Percentiles rank a stretch among this genome's conserved stretches.
Evolutionary conservation across 1,140 invertebrate genomes (phyloP).

Genomic region (Vanessa tameamea): DNA sequence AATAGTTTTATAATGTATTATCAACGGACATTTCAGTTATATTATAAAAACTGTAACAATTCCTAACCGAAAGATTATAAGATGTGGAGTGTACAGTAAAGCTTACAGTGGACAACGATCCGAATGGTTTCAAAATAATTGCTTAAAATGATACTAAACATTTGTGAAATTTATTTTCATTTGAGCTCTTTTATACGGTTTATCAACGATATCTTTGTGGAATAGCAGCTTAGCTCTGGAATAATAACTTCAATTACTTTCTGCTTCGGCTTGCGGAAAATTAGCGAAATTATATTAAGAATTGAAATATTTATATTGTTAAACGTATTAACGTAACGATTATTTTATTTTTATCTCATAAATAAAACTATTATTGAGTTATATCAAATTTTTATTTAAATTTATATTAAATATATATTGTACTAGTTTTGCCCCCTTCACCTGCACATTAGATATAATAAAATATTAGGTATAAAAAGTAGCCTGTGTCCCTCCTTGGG

Average conservation of each 20-base stretch:
- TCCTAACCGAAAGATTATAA: neutral
- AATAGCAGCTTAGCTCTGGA: neutral
- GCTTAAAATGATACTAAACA: conserved; percentile 6
- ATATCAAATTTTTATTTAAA: too few species aligned
- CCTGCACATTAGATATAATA: too few species aligned
- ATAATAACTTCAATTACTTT: conserved; percentile 6
- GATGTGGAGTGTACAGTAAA: neutral
- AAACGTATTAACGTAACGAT: neutral
- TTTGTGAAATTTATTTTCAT: conserved; percentile 1
- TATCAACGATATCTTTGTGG: neutral
- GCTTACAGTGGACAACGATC: neutral
- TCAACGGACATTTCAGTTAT: too few species aligned
- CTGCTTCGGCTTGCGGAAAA: neutral
- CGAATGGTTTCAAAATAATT: neutral
- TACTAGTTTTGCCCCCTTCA: too few species aligned
- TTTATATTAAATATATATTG: too few species aligned
- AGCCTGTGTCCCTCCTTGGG: too few species aligned
- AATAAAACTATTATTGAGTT: too few species aligned
- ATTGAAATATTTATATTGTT: neutral
- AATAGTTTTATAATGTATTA: too few species aligned
- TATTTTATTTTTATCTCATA: neutral
- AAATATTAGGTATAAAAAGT: too few species aligned
- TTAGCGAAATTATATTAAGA: neutral
- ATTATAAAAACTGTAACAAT: too few species aligned
- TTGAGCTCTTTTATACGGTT: neutral